Base-by-base conservation (phyloP, 2,113 vertebrate genomes). In the Panthera uncia region DNA sequence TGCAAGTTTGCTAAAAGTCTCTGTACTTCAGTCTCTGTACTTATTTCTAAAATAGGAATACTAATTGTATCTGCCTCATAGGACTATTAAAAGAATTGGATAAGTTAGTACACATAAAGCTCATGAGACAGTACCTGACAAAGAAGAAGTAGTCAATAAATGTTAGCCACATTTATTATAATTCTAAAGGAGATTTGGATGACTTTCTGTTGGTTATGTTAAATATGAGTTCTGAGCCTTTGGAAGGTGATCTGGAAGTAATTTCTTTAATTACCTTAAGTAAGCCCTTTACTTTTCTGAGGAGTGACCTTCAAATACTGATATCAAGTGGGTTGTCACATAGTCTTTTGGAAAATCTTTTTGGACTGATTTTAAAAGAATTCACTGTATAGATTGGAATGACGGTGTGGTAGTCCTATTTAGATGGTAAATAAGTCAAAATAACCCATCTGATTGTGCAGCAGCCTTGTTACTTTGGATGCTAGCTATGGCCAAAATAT, bases 341-440 rank as follows among this genome's bases (percentile, higher is more conserved):
- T 81, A 81, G 10, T 86, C 79, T 93, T 65, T 94, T 16, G 48
- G 50, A 45, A 86, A 88, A 69, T 19, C 29, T 63, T 80, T 86
- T 80, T 74, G 57, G 31, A 66, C 66, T 89, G 21, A 65, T 89
- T 89, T 85, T 57, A 50, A 93, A 83, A 79, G 25, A 38, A 92
- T 84, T 96, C 95, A 48, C 86, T 88, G 65, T 66, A 6, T 74
- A 65, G 50, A 48, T 92, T 92, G 73, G 18, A 95, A 92, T 86
- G 79, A 89, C 16, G 18, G 4, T 78, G 45, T 85, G 29, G 38
- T 31, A 91, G 27, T 88, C 55, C 38, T 82, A 7, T 97, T 86
- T 95, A 61, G 23, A 89, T 96, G 11, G 66, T 91, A 85, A 95
- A 83, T 96, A 76, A 95, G 23, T 94, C 45, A 45, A 4, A 95